Percentiles rank a stretch among this genome's conserved stretches.
Evolutionary conservation across 2,113 vertebrate species (phyloP).

Genomic region (Passer montanus): DNA sequence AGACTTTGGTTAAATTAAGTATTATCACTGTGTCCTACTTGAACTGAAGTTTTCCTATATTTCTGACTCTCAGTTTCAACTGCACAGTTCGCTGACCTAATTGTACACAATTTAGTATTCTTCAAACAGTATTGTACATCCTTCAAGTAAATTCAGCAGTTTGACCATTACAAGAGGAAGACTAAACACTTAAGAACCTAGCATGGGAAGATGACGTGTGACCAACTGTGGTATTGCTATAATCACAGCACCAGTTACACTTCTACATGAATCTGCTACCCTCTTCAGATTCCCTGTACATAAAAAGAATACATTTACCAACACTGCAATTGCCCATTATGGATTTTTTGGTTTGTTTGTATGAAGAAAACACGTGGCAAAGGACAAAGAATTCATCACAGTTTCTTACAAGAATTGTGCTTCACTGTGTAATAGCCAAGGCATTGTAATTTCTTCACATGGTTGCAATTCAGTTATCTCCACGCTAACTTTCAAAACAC

Average conservation of each 20-base stretch:
- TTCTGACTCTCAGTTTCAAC: conserved; percentile 68
- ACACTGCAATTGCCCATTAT: conserved; percentile 68
- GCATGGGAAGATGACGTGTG: conserved; percentile 53
- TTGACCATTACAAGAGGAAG: conserved; percentile 74
- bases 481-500: conserved; percentile 51
- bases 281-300: conserved; percentile 69
- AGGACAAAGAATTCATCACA: conserved; percentile 77
- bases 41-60: conserved; percentile 68
- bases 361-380: conserved; percentile 54
- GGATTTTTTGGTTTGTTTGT: conserved; percentile 79
- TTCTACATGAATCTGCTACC: conserved; percentile 67
- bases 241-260: conserved; percentile 80
- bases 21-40: conserved; percentile 75
- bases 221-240: conserved; percentile 80
- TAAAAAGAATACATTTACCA: conserved; percentile 57
- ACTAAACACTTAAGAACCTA: conserved; percentile 63
- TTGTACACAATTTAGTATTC: conserved; percentile 72
- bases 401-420: conserved; percentile 84
- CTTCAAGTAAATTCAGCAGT: conserved; percentile 80
- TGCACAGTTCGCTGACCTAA: conserved; percentile 79
- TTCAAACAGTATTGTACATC: conserved; percentile 74
- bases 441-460: conserved; percentile 53
- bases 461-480: conserved; percentile 38
- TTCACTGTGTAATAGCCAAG: conserved; percentile 60
- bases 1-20: conserved; percentile 93